Evolutionary conservation across 2,888 invertebrate species (phyloP), one percentile per base, ranked within the genome.

Genomic region (Frankliniella fusca): DNA sequence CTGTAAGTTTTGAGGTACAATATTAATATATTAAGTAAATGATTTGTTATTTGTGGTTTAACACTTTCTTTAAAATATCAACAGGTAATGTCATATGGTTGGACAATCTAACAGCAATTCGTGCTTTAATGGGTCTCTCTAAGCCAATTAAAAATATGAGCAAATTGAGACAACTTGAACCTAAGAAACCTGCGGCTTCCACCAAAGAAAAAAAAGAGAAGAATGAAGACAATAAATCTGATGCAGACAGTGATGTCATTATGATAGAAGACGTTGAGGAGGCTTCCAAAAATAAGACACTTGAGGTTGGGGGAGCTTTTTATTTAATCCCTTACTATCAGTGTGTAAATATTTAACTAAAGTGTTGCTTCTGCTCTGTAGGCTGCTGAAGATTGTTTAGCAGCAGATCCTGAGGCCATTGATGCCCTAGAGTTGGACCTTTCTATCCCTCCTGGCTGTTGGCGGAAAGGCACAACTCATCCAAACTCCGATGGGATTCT

Each of bases 391-490:
- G 50, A 80, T 80, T 27, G 70, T 7, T 83, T 82, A 23, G 38
- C 81, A 83, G 83, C 83, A 48, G 84, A 85, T 81, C 85, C 85
- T 49, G 86, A 86, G 83, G 85, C 86, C 48, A 88, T 90, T 49
- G 88, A 88, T 84, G 87, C 90, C 81, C 88, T 88, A 81, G 90
- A 90, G 82, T 90, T 92, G 80, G 87, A 88, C 50, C 88, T 90
- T 83, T 89, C 91, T 9, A 88, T 92, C 80, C 94, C 95, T 23
- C 91, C 92, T 79, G 94, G 95, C 70, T 90, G 91, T 86, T 95
- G 95, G 95, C 89, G 95, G 84, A 91, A 94, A 87, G 95, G 94
- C 3, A 88, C 90, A 83, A 90, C 91, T 81, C 91, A 91, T 87
- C 89, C 90, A 10, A 93, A 93, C 87, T 90, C 93, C 48, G 93